A percentile compares a stretch with the other conserved stretches of the same genome.
phyloP scores from a whole-genome alignment of 2,113 vertebrate genomes.

The Fukomys damarensis region DNA sequence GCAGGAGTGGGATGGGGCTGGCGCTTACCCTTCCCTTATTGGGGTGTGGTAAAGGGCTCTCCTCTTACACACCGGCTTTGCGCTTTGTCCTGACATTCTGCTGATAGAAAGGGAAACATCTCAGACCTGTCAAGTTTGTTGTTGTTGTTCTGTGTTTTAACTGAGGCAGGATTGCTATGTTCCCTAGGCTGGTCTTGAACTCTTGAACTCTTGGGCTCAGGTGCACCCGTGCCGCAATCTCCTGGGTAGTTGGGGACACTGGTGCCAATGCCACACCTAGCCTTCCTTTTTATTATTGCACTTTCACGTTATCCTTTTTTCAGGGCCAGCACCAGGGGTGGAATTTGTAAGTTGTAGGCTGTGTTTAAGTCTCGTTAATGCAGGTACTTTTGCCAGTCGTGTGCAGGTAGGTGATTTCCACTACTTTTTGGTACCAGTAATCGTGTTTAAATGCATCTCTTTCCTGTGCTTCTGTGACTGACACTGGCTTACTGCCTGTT shows the following conservation, averaged over 20 bases:
- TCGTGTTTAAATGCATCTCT: neutral
- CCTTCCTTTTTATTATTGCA: neutral
- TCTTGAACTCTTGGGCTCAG: neutral
- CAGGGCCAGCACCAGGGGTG: neutral
- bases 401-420: neutral
- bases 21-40: neutral
- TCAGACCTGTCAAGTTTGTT: neutral
- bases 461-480: neutral
- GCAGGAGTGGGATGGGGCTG: neutral
- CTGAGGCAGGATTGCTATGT: neutral
- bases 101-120: neutral
- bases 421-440: neutral
- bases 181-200: neutral
- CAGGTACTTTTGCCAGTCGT: neutral
- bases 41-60: neutral
- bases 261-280: neutral
- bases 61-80: no score
- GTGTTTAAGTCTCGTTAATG: neutral
- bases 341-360: fast-evolving
- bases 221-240: neutral
- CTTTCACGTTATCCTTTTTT: neutral
- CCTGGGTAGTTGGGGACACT: neutral
- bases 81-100: neutral
- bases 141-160: neutral
- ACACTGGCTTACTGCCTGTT: neutral